Evolutionary conservation across 1,140 invertebrate species (phyloP), one percentile per base, ranked within the genome.

Genomic region (Anastatus disparis): DNA sequence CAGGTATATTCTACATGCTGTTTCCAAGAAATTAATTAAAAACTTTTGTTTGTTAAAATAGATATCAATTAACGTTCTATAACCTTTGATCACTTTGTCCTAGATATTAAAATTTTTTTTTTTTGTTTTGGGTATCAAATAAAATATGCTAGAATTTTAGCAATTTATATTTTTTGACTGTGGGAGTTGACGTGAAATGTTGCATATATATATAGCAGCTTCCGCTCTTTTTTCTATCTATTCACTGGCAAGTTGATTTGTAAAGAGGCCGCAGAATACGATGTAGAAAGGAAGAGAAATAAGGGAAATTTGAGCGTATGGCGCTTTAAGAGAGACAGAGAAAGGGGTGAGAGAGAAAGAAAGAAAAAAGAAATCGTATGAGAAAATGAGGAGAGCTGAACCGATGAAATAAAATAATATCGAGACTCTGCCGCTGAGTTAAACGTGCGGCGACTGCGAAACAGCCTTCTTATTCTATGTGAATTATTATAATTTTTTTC

Each of bases 401-500:
- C 9, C 20, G 35, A n/a, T 8, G 42, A 68, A 52, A 40, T 53
- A 35, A 68, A 48, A 68, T 52, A 44, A 27, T 46, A 38, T 17
- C 67, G 70, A n/a, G 31, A 35, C 4, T 6, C 4, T 6, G 53
- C 53, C 29, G 70, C 26, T 20, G 31, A 12, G 53, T 44, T 58
- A 53, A 74, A 77, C 75, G 77, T 76, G 77, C 62, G 52, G 24
- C 6, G 76, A 77, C 70, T 78, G 44, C 53, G 22, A 58, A 73
- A 58, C 46, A 31, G 58, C 7, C 40, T 44, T 27, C 22, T n/a
- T n/a, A n/a, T n/a, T n/a, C n/a, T 12, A 3, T 2, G 29, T 40
- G 59, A 77, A 77, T 80, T 72, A 78, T 80, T 80, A 78, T 78
- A 79, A 79, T 78, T 75, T 67, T 59, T 76, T 65, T 59, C 20